A percentile compares a stretch with the other conserved stretches of the same genome.
Conservation (phyloP, 2,113 vertebrate genomes). For the Grammomys dolichurus region DNA sequence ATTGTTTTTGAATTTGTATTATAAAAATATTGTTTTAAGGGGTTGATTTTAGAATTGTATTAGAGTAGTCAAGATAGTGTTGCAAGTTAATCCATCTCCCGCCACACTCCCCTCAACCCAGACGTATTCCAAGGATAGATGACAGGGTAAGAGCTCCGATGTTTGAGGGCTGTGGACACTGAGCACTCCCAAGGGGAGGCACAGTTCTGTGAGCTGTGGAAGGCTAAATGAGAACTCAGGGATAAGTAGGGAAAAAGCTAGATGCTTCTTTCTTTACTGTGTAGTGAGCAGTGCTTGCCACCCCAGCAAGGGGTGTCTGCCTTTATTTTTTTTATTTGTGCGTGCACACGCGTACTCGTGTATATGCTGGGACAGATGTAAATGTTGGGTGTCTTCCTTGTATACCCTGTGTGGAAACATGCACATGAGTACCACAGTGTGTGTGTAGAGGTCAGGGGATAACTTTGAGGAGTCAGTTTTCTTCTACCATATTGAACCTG, state of each 20-base stretch:
- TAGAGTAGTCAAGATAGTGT: conserved; percentile 30
- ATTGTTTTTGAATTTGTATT: conserved; percentile 14
- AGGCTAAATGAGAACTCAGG: not conserved
- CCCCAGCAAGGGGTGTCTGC: not conserved
- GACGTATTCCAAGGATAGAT: not conserved
- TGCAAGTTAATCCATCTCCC: not conserved
- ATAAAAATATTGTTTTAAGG: not conserved
- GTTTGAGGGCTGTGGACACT: not conserved
- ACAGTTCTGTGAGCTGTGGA: not conserved
- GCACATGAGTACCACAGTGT: not conserved
- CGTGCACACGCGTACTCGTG: not conserved
- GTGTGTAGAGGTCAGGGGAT: not conserved
- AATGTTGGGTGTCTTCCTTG: not conserved
- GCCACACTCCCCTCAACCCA: not conserved
- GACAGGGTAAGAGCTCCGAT: not conserved
- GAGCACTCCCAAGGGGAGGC: not conserved
- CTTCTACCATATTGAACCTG: not conserved
- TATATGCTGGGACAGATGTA: not conserved
- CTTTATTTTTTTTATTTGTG: not conserved
- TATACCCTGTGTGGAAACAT: not conserved
- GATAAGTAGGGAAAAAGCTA: not conserved
- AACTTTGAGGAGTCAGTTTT: not conserved
- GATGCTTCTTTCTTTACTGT: not conserved
- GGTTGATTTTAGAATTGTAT: not conserved
- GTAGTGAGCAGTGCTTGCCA: not conserved